These are phyloP conservation scores for Centrocercus urophasianus DNA, from an alignment of 2,113 vertebrate genomes.

Conservation along the genomic window DNA sequence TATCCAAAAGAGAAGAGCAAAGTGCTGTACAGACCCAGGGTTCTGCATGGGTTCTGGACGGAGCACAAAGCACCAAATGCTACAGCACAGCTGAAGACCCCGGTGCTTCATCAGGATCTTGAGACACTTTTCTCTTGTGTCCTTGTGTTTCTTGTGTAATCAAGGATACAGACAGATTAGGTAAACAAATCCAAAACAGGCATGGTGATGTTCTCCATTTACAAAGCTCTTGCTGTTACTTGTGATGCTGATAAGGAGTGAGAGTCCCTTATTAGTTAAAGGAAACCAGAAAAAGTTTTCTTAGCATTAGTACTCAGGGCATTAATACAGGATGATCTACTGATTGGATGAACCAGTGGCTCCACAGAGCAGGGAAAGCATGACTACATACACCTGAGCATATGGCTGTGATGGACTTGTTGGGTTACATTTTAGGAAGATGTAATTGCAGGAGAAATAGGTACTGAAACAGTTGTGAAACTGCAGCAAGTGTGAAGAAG, in stretches of 20 bases:
- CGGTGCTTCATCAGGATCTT: background rate
- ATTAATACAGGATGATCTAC: constrained; percentile 46
- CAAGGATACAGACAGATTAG: background rate
- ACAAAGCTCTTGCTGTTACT: constrained; percentile 31
- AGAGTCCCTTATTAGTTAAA: constrained; percentile 23
- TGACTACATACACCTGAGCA: background rate
- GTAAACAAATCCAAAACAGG: background rate
- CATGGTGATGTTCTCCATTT: constrained; percentile 17
- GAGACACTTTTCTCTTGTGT: background rate
- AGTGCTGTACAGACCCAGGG: background rate
- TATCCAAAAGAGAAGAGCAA: background rate
- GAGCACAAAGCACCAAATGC: accelerated
- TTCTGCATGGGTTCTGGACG: too few species aligned
- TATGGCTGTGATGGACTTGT: background rate
- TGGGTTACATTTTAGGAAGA: background rate
- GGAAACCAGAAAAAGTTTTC: constrained; percentile 30
- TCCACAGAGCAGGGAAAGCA: background rate
- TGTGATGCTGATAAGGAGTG: background rate
- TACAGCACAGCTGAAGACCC: background rate
- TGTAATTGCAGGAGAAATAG: background rate
- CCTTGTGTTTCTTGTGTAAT: background rate
- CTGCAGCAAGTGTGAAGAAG: background rate
- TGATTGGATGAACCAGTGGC: background rate
- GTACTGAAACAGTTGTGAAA: background rate
- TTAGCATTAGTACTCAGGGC: constrained; percentile 11